These are phyloP conservation scores for Darevskia mixta DNA, from an alignment of 2,797 vertebrate genomes.

Conservation along the genomic window DNA sequence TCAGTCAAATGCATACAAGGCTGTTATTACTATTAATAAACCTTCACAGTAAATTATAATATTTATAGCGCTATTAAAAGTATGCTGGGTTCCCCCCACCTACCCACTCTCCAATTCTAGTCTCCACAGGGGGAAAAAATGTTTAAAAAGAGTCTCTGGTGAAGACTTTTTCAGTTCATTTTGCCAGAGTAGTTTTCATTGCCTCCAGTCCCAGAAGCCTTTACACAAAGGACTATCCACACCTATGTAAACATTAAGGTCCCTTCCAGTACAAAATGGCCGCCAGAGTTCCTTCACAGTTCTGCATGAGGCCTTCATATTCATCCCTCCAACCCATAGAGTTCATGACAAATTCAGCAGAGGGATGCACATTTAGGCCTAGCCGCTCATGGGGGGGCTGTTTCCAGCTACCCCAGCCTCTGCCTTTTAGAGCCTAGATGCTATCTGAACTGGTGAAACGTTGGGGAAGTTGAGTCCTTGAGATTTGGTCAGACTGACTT, in stretches of 20 bases:
- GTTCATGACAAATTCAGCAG: too few species aligned
- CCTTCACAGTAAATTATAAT: slow-evolving; percentile 13
- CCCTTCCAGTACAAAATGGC: background rate
- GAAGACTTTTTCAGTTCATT: slow-evolving; percentile 1
- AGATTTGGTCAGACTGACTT: too few species aligned
- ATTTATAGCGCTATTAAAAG: slow-evolving; percentile 23
- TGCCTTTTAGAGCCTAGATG: too few species aligned
- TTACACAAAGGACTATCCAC: background rate
- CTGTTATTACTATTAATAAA: slow-evolving; percentile 24
- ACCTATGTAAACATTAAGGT: too few species aligned
- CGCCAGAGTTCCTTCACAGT: background rate
- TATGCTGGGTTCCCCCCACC: background rate
- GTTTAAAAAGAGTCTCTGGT: slow-evolving; percentile 18
- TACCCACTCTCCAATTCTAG: background rate
- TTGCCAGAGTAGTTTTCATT: slow-evolving; percentile 28
- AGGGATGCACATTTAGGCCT: too few species aligned
- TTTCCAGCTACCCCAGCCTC: too few species aligned
- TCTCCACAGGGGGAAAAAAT: background rate
- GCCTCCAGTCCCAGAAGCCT: background rate
- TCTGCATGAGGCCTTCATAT: background rate
- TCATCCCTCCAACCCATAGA: background rate
- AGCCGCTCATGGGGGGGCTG: too few species aligned
- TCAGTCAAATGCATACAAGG: slow-evolving; percentile 2
- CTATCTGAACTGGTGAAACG: too few species aligned
- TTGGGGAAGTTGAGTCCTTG: too few species aligned